Conservation (phyloP, 2,888 invertebrate genomes). For the Sisyra nigra region DNA sequence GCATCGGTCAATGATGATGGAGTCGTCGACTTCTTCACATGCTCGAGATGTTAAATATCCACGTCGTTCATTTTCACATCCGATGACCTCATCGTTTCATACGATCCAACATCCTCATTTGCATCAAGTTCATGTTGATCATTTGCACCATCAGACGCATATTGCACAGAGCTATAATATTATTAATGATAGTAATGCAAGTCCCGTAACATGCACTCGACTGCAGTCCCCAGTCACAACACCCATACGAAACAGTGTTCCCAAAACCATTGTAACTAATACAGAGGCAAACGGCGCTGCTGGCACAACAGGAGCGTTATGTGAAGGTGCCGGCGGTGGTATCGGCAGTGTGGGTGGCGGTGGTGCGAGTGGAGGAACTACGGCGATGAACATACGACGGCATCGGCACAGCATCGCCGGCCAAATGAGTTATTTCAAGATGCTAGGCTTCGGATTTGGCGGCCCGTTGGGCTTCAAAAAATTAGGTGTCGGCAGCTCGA, state of each 20-base stretch:
- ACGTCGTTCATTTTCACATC: conserved; percentile 22
- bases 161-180: neutral
- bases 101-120: conserved; percentile 8
- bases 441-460: conserved; percentile 63
- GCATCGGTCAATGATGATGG: no score
- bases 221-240: neutral
- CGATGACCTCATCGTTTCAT: conserved; percentile 10
- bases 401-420: conserved; percentile 93
- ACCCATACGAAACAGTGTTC: neutral
- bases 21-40: no score
- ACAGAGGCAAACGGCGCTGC: conserved; percentile 7
- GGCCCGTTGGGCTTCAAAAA: conserved; percentile 37
- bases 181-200: neutral
- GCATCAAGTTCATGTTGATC: neutral
- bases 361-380: conserved; percentile 17
- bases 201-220: neutral
- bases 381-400: conserved; percentile 40
- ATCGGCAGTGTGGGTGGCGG: conserved; percentile 5
- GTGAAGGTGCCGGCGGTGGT: no score
- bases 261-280: conserved; percentile 6
- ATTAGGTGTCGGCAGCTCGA: conserved; percentile 40
- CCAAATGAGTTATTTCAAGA: conserved; percentile 87
- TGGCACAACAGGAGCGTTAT: no score
- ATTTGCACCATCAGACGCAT: neutral
- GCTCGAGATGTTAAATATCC: conserved; percentile 4